These are phyloP conservation scores for Athetis lepigone DNA, from an alignment of 2,888 invertebrate genomes.

Conservation along the genomic window DNA sequence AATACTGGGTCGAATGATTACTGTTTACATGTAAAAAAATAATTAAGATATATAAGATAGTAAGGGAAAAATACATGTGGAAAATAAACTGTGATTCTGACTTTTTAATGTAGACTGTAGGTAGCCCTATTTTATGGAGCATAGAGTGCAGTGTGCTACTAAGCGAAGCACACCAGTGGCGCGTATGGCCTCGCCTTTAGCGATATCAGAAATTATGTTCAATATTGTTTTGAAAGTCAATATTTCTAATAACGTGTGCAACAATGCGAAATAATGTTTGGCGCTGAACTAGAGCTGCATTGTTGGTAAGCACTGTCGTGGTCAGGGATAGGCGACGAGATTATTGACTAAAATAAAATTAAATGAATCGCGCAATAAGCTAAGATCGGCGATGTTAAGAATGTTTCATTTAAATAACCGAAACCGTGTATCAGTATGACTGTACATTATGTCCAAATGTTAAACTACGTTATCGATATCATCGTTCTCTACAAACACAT, in stretches of 20 bases:
- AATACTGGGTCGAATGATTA: constrained; percentile 86
- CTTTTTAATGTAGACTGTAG: constrained; percentile 88
- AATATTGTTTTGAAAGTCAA: constrained; percentile 41
- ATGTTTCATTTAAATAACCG: constrained; percentile 30
- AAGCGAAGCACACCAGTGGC: constrained; percentile 59
- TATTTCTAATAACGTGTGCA: constrained; percentile 38
- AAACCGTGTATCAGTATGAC: constrained; percentile 41
- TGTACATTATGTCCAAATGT: constrained; percentile 40
- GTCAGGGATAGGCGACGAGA: constrained; percentile 35
- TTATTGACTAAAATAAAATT: constrained; percentile 23
- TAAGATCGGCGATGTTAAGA: constrained; percentile 25
- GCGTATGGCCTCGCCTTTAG: constrained; percentile 65
- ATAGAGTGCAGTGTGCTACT: constrained; percentile 73
- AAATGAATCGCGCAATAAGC: constrained; percentile 38
- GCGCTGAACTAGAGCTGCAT: constrained; percentile 45
- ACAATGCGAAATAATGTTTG: constrained; percentile 37
- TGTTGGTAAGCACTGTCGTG: constrained; percentile 35
- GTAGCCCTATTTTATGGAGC: constrained; percentile 82
- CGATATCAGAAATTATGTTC: constrained; percentile 61
- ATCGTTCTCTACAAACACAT: constrained; percentile 47
- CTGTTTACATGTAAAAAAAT: constrained; percentile 82
- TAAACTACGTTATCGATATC: constrained; percentile 33
- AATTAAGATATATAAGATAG: constrained; percentile 77
- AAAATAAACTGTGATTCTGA: constrained; percentile 91
- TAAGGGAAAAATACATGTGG: constrained; percentile 86